Conservation (phyloP, 2,888 invertebrate genomes). For the Onthophagus sagittarius region DNA sequence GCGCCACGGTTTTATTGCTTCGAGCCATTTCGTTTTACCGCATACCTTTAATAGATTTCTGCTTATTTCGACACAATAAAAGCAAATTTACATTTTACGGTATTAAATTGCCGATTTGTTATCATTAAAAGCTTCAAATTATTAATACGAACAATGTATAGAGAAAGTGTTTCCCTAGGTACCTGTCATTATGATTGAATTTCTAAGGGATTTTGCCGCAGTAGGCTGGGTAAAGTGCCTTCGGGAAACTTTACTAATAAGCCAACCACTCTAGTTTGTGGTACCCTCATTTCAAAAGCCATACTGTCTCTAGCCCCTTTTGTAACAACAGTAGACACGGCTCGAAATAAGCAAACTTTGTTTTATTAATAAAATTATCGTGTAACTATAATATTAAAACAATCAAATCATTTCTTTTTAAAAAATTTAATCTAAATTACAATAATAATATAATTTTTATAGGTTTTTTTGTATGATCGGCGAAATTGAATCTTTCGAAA, state of each 20-base stretch:
- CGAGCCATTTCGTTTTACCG: neutral
- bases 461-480: too few relatives aligned
- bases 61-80: neutral
- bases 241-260: neutral
- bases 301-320: neutral
- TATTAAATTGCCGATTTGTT: too few relatives aligned
- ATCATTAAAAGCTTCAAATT: too few relatives aligned
- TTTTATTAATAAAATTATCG: too few relatives aligned
- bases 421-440: too few relatives aligned
- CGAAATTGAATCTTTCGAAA: too few relatives aligned
- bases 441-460: too few relatives aligned
- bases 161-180: neutral
- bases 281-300: neutral
- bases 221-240: neutral
- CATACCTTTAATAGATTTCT: neutral
- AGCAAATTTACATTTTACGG: too few relatives aligned
- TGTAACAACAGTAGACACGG: too few relatives aligned
- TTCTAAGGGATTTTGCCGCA: neutral
- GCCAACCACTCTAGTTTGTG: neutral
- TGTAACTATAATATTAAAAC: too few relatives aligned
- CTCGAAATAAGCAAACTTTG: too few relatives aligned
- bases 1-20: neutral
- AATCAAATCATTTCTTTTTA: too few relatives aligned
- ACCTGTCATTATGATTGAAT: neutral
- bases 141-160: neutral